These are phyloP conservation scores for Atta cephalotes DNA, from an alignment of 1,140 invertebrate genomes.

Conservation along the genomic window DNA sequence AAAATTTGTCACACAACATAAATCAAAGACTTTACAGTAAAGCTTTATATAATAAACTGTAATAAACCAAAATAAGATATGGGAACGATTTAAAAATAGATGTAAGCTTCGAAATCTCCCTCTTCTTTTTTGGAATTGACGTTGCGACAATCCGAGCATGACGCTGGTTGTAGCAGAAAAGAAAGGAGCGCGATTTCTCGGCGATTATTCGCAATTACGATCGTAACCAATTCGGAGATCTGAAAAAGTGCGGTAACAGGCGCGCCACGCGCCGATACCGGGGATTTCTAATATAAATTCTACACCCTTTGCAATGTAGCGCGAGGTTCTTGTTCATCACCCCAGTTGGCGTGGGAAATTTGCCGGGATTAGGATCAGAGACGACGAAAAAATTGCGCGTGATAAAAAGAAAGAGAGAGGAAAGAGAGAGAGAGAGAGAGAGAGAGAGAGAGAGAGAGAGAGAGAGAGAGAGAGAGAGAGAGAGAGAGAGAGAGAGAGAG, in stretches of 20 bases:
- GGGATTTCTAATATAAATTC: constrained; percentile 76
- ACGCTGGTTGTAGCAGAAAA: neutral
- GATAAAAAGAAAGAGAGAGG: constrained; percentile 52
- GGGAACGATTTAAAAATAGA: neutral
- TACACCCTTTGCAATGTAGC: constrained; percentile 73
- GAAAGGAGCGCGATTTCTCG: constrained; percentile 79
- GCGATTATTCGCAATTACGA: constrained; percentile 81
- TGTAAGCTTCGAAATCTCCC: neutral
- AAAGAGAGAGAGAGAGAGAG: constrained; percentile 50
- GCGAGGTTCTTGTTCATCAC: constrained; percentile 68
- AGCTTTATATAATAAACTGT: neutral
- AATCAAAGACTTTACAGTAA: neutral
- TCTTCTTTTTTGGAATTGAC: neutral
- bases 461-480: no score
- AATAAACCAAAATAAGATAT: neutral
- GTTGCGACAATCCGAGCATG: neutral
- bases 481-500: neutral
- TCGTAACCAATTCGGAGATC: constrained; percentile 80
- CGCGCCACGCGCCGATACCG: constrained; percentile 78
- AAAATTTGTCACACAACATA: neutral
- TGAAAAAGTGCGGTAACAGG: constrained; percentile 65
- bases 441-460: neutral
- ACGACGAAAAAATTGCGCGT: constrained; percentile 54
- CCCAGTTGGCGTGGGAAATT: constrained; percentile 79
- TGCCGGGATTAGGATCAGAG: constrained; percentile 54